phyloP scores from a whole-genome alignment of 2,113 vertebrate genomes.

The Scalopus aquaticus region DNA sequence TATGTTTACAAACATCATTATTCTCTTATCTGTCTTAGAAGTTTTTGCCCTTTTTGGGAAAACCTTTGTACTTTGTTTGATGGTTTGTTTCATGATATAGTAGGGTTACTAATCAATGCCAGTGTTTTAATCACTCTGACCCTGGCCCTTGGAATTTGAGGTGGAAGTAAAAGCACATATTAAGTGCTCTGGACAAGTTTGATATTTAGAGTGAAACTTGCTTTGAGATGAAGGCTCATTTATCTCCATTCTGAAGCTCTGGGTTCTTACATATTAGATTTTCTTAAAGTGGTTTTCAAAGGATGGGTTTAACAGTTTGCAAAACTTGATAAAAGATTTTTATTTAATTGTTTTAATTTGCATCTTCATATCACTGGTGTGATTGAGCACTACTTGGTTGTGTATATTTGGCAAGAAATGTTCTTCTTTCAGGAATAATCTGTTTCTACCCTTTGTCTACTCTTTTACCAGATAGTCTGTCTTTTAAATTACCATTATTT shows the following conservation, averaged over 20 bases:
- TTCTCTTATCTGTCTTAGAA: conserved; percentile 30
- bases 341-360: not conserved
- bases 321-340: not conserved
- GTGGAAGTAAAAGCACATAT: not conserved
- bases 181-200: not conserved
- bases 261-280: not conserved
- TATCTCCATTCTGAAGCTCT: not conserved
- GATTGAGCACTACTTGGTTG: not conserved
- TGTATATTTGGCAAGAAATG: not conserved
- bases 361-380: not conserved
- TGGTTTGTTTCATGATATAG: not conserved
- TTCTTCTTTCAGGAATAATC: not conserved
- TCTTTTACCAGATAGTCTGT: not conserved
- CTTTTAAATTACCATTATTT: conserved; percentile 12
- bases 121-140: not conserved
- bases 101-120: not conserved
- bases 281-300: conserved; percentile 29
- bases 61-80: not conserved
- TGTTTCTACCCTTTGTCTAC: not conserved
- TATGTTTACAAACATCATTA: not conserved
- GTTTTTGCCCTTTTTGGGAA: not conserved
- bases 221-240: not conserved
- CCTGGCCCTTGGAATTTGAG: not conserved
- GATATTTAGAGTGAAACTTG: not conserved
- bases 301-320: not conserved